A percentile compares a stretch with the other conserved stretches of the same genome.
Conservation (phyloP, 2,888 invertebrate genomes). For the Sicus ferrugineus region DNA sequence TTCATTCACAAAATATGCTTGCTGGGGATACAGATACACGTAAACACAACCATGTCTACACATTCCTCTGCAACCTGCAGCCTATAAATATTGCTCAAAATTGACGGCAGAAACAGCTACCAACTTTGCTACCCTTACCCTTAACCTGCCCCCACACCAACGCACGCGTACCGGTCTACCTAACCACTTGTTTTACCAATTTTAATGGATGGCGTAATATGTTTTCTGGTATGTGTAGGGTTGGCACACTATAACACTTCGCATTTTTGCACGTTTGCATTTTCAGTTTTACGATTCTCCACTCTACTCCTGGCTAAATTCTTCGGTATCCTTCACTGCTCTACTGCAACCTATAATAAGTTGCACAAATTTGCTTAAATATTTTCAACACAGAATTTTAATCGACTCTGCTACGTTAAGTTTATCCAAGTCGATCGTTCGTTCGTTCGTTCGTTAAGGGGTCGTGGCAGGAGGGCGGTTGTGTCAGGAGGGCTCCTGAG, state of each 20-base stretch:
- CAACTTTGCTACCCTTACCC: not conserved
- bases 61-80: not conserved
- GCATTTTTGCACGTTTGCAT: not conserved
- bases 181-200: not conserved
- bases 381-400: conserved; percentile 26
- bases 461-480: too few species aligned
- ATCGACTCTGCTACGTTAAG: conserved; percentile 16
- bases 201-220: not conserved
- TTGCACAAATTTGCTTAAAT: conserved; percentile 29
- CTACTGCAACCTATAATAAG: not conserved
- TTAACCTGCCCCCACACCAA: not conserved
- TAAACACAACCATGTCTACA: not conserved
- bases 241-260: too few species aligned
- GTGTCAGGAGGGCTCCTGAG: too few species aligned
- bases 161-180: too few species aligned
- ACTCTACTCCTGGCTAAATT: not conserved
- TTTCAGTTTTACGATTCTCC: not conserved
- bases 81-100: not conserved
- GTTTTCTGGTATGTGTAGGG: too few species aligned
- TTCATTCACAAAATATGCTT: too few species aligned
- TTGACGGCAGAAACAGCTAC: not conserved
- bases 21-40: too few species aligned
- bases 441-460: too few species aligned
- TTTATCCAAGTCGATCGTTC: not conserved
- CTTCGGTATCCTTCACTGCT: not conserved